A percentile compares a stretch with the other conserved stretches of the same genome.
Conservation (phyloP, 2,113 vertebrate species). For the Danio rerio region DNA sequence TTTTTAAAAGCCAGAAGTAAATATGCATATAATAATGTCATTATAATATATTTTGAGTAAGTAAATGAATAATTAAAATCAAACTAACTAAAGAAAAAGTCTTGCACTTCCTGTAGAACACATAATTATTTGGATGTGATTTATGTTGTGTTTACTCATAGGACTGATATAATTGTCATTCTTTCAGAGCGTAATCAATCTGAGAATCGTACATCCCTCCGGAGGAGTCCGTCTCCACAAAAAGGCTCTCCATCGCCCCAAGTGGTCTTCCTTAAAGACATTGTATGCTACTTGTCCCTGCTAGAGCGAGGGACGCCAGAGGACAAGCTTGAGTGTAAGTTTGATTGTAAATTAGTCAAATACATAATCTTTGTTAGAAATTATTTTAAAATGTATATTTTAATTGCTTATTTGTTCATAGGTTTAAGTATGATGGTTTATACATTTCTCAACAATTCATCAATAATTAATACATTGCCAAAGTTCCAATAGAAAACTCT, state of each 20-base stretch:
- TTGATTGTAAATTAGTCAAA: slow-evolving; percentile 1
- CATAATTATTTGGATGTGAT: neutral
- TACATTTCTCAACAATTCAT: neutral
- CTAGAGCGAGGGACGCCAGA: slow-evolving; percentile 90
- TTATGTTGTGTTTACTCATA: neutral
- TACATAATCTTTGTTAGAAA: neutral
- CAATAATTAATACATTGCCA: neutral
- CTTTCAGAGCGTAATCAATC: slow-evolving; percentile 69
- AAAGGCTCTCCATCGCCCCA: slow-evolving; percentile 68
- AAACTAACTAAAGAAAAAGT: neutral
- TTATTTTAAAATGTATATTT: neutral
- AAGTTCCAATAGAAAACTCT: neutral
- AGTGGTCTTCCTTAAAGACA: slow-evolving; percentile 90
- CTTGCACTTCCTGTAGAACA: neutral
- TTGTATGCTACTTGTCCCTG: slow-evolving; percentile 94
- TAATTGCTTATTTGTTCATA: neutral
- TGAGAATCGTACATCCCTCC: slow-evolving; percentile 76
- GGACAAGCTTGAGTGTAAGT: slow-evolving; percentile 97
- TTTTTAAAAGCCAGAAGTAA: too few species aligned
- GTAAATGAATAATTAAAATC: too few species aligned
- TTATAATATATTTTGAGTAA: too few species aligned
- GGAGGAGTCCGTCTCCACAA: slow-evolving; percentile 77
- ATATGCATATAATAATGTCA: too few species aligned
- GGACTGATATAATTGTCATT: slow-evolving; percentile 17
- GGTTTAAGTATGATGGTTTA: neutral